Evolutionary conservation across 2,797 vertebrate genomes (phyloP), one percentile per base, ranked within the genome.

Genomic region (Pseudotriccus pelzelni): DNA sequence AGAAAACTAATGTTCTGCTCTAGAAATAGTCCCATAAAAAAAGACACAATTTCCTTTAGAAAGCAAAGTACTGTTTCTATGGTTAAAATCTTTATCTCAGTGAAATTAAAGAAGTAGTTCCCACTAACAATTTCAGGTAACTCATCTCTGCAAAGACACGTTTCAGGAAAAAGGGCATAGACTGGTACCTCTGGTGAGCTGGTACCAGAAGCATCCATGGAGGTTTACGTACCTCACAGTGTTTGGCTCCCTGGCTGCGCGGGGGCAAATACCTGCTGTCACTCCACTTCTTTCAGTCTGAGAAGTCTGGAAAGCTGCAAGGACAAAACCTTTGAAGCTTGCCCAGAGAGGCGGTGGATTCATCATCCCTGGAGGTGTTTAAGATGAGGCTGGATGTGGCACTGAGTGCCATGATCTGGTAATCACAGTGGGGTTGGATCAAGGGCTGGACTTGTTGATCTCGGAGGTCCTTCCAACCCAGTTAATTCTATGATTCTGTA

Each of bases 171-270:
- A 59, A 63, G 17, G 5, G 9, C 32, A 24, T 24, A 37, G 25
- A n/a, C 6, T 32, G 58, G 20, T 56, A 18, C 58, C 36, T 19
- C 86, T 39, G 41, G 43, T 5, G 24, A 91, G 82, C 49, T 24
- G 52, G 32, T 41, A 47, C 25, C 58, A 14, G 14, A 17, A n/a
- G 8, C 81, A 67, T 0, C 14, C 47, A 15, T 8, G 39, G n/a
- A 60, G 27, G 6, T n/a, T 25, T 41, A 5, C 2, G 4, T 32
- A 12, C 50, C 32, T 44, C 1, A 0, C 8, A 0, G 0, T 6
- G 12, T 44, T 90, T 72, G 70, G 18, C 41, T 75, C 5, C 1
- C 22, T 49, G 79, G 28, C 64, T 68, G 34, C 1, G 1, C 41
- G 28, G 43, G 12, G 84, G 53, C 24, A 53, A 81, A 49, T 12